These are phyloP conservation scores for Chroicocephalus ridibundus DNA, from an alignment of 2,113 vertebrate species.

Conservation along the genomic window DNA sequence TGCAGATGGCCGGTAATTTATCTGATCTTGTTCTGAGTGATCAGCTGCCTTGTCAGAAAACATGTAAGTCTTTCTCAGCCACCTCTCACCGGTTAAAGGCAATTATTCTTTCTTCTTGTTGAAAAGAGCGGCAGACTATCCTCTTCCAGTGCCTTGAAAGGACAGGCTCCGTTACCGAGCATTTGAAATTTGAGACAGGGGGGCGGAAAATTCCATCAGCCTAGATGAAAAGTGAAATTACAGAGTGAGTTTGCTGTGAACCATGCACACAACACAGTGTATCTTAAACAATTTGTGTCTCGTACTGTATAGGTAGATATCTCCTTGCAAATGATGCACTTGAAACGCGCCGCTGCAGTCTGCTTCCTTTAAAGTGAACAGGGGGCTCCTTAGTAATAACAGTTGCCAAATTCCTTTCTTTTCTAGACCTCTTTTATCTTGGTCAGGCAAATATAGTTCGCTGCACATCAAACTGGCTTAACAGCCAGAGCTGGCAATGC, in stretches of 20 bases:
- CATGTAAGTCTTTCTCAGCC: neutral
- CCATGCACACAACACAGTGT: neutral
- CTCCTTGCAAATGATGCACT: neutral
- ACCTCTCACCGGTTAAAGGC: neutral
- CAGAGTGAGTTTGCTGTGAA: neutral
- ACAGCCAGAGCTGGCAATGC: neutral
- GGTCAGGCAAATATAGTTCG: neutral
- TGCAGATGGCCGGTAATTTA: constrained; percentile 5
- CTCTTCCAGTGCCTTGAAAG: neutral
- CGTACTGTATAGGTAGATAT: neutral
- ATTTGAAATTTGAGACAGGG: constrained; percentile 2
- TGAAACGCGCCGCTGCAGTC: neutral
- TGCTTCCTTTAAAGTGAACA: neutral
- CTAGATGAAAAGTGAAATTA: constrained; percentile 32
- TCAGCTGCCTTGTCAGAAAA: constrained; percentile 5
- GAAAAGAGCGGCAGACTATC: neutral
- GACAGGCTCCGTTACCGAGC: neutral
- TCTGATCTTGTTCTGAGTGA: constrained; percentile 6
- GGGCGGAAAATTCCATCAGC: neutral
- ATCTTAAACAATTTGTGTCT: neutral
- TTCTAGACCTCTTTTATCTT: constrained; percentile 14
- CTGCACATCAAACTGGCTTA: neutral
- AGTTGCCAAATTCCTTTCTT: neutral
- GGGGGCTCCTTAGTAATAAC: neutral
- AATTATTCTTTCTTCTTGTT: constrained; percentile 9